phyloP scores from a whole-genome alignment of 2,888 invertebrate genomes.

The Drosophila stalkeri region DNA sequence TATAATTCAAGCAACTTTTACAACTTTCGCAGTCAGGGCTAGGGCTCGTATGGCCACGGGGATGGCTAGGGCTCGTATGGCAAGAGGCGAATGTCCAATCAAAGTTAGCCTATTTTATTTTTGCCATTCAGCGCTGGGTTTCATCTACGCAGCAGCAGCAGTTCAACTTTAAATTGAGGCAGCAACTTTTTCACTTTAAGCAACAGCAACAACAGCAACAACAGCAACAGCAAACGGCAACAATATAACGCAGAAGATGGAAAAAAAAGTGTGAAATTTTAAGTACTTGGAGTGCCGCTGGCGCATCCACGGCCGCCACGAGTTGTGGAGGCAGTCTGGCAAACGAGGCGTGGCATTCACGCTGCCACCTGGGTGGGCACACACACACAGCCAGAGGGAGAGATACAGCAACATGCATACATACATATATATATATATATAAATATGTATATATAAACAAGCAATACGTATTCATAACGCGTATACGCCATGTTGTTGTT shows the following conservation, averaged over 20 bases:
- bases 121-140: slow-evolving; percentile 18
- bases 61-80: background rate
- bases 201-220: slow-evolving; percentile 35
- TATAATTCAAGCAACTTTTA: slow-evolving; percentile 47
- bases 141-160: slow-evolving; percentile 28
- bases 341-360: slow-evolving; percentile 29
- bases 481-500: slow-evolving; percentile 80
- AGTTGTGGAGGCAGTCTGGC: slow-evolving; percentile 19
- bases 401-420: background rate
- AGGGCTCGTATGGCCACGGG: background rate
- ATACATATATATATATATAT: slow-evolving; percentile 20
- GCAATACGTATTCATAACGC: slow-evolving; percentile 79
- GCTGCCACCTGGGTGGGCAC: slow-evolving; percentile 44
- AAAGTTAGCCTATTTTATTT: slow-evolving; percentile 54
- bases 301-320: slow-evolving; percentile 46
- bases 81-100: slow-evolving; percentile 37
- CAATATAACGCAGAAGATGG: slow-evolving; percentile 11
- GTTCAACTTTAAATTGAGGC: slow-evolving; percentile 65
- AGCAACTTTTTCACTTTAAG: slow-evolving; percentile 74
- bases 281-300: slow-evolving; percentile 74
- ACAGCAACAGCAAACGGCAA: slow-evolving; percentile 10
- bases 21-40: slow-evolving; percentile 1
- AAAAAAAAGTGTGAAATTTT: slow-evolving; percentile 75
- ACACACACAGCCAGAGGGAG: background rate
- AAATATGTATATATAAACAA: slow-evolving; percentile 71